Conservation (phyloP, 2,113 vertebrate species). For the Takifugu flavidus region DNA sequence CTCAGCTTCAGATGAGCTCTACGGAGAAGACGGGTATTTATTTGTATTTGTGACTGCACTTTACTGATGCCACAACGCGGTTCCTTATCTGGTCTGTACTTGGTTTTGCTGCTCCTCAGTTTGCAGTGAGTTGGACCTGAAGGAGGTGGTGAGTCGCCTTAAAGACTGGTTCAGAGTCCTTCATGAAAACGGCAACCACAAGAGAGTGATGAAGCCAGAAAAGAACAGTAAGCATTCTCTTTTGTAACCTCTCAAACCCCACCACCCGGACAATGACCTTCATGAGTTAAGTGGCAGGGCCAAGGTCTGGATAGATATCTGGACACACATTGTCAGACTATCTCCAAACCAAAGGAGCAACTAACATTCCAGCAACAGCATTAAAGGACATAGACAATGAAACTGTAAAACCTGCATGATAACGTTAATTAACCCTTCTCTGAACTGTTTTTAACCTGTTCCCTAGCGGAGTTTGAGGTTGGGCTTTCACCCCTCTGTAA, state of each 20-base stretch:
- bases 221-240: conserved; percentile 83
- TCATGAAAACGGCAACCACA: conserved; percentile 86
- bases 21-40: conserved; percentile 83
- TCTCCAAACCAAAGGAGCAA: too few species aligned
- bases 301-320: too few species aligned
- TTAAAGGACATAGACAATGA: not conserved
- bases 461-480: conserved; percentile 82
- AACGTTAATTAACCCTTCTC: not conserved
- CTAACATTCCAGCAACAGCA: too few species aligned
- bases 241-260: not conserved
- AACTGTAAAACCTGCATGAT: not conserved
- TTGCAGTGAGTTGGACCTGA: conserved; percentile 88
- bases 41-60: too few species aligned
- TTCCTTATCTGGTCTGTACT: conserved; percentile 6
- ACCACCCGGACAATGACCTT: too few species aligned
- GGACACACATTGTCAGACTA: too few species aligned
- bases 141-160: conserved; percentile 86
- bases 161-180: conserved; percentile 95
- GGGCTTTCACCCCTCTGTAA: conserved; percentile 89
- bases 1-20: conserved; percentile 70
- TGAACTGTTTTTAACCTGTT: not conserved
- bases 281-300: too few species aligned
- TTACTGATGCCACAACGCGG: conserved; percentile 8
- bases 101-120: conserved; percentile 63
- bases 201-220: conserved; percentile 85